Percentiles rank a stretch among this genome's conserved stretches.
These are phyloP conservation scores for Tetanocera ferruginea DNA, from an alignment of 2,888 invertebrate species.

Conservation along the genomic window DNA sequence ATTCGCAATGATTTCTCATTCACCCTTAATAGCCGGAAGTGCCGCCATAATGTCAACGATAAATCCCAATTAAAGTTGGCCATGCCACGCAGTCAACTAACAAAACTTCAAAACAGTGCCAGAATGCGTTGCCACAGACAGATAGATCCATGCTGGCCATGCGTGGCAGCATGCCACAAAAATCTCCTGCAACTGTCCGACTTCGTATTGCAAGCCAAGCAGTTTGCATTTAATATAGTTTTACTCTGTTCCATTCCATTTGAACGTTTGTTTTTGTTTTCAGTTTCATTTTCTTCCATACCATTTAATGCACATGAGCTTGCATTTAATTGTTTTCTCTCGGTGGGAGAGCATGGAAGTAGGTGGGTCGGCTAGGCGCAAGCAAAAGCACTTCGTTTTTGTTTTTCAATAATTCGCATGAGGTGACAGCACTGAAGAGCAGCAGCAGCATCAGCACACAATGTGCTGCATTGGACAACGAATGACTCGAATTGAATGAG, in stretches of 20 bases:
- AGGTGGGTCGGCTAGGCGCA: too few species aligned
- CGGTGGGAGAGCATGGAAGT: neutral
- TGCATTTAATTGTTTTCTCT: conserved; percentile 38
- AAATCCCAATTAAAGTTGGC: conserved; percentile 39
- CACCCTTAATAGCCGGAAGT: conserved; percentile 31
- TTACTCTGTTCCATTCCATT: neutral
- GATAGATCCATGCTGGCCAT: neutral
- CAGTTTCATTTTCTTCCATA: conserved; percentile 6
- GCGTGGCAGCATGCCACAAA: conserved; percentile 35
- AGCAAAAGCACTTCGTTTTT: neutral
- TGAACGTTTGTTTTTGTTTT: neutral
- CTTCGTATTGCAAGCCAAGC: neutral
- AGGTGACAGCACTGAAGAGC: neutral
- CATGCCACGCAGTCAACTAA: conserved; percentile 17
- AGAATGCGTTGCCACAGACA: conserved; percentile 8
- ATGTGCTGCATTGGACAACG: neutral
- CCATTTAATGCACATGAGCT: conserved; percentile 36
- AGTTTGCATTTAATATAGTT: conserved; percentile 11
- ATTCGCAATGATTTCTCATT: conserved; percentile 21
- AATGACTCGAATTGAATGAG: neutral
- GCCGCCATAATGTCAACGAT: conserved; percentile 32
- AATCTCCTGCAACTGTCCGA: conserved; percentile 10
- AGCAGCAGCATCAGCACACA: too few species aligned
- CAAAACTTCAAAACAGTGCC: conserved; percentile 20
- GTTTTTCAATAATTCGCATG: neutral